phyloP scores from a whole-genome alignment of 2,888 invertebrate species.

The Drosophila siamana region DNA sequence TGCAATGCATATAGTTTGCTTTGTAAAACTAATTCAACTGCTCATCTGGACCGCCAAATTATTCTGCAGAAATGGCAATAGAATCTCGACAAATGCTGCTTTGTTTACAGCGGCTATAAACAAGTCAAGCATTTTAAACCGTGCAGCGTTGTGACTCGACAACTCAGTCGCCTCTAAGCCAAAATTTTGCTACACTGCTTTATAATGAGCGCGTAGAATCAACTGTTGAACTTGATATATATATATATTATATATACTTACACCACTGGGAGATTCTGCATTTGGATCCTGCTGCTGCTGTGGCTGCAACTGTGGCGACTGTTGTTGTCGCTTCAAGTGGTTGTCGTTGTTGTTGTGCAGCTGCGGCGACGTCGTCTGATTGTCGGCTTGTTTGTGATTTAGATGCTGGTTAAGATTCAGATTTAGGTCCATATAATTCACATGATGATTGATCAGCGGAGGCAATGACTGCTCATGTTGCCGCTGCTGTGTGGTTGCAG shows the following conservation, averaged over 20 bases:
- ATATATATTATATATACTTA: too few species aligned
- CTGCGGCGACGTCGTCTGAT: slow-evolving; percentile 43
- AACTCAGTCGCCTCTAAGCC: too few species aligned
- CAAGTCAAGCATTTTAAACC: too few species aligned
- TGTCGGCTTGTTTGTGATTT: slow-evolving; percentile 38
- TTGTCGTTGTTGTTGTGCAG: slow-evolving; percentile 63
- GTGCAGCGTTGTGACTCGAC: too few species aligned
- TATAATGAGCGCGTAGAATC: too few species aligned
- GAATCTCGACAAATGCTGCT: background rate
- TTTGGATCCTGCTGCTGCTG: slow-evolving; percentile 34
- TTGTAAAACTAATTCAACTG: too few species aligned
- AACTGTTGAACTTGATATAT: too few species aligned
- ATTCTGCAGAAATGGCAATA: slow-evolving; percentile 2
- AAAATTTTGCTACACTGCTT: too few species aligned
- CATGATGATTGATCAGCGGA: slow-evolving; percentile 63
- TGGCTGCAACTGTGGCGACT: slow-evolving; percentile 41
- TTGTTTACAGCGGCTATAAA: too few species aligned
- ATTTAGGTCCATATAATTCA: slow-evolving; percentile 52
- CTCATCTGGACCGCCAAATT: too few species aligned
- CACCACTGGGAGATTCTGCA: slow-evolving; percentile 68
- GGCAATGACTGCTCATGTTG: slow-evolving; percentile 6
- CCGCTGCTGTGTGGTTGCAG: too few species aligned
- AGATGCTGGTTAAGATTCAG: slow-evolving; percentile 39
- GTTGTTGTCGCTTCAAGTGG: slow-evolving; percentile 58
- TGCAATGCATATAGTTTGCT: too few species aligned